These are phyloP conservation scores for Triplophysa dalaica DNA, from an alignment of 2,113 vertebrate genomes.

Conservation along the genomic window DNA sequence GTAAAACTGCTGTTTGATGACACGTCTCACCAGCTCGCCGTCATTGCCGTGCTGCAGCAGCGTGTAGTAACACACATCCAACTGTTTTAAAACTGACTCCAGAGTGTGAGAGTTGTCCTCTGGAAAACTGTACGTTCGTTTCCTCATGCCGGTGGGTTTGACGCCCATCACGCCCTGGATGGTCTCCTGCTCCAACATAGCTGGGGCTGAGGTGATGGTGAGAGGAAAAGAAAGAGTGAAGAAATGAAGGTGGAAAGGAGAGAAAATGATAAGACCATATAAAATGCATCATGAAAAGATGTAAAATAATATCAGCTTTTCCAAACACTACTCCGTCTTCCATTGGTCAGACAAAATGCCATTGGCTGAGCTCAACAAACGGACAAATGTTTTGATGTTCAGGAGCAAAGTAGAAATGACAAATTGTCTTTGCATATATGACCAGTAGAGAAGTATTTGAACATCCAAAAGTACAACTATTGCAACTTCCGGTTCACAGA, in stretches of 20 bases:
- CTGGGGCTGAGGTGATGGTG: constrained; percentile 76
- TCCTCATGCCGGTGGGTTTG: constrained; percentile 90
- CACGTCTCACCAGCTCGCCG: constrained; percentile 84
- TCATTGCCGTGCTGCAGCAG: constrained; percentile 91
- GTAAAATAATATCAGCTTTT: neutral
- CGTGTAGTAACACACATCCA: constrained; percentile 83
- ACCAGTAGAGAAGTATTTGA: too few relatives aligned
- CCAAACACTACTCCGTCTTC: too few relatives aligned
- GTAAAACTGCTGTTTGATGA: constrained; percentile 92
- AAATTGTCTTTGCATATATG: neutral
- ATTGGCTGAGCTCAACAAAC: too few relatives aligned
- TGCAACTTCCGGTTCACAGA: too few relatives aligned
- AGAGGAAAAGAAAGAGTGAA: neutral
- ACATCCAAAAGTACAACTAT: too few relatives aligned
- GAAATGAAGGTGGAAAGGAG: too few relatives aligned
- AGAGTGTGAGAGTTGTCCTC: constrained; percentile 86
- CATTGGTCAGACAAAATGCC: too few relatives aligned
- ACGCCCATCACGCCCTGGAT: constrained; percentile 90
- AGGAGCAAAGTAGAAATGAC: too few relatives aligned
- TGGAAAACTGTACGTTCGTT: constrained; percentile 83
- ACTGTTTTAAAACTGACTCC: constrained; percentile 87
- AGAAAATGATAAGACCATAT: too few relatives aligned
- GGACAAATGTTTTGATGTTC: too few relatives aligned
- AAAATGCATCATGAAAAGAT: neutral
- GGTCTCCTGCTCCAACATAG: constrained; percentile 94